Percentiles rank a stretch among this genome's conserved stretches.
Evolutionary conservation across 1,140 invertebrate genomes (phyloP).

Genomic region (Nephila pilipes): DNA sequence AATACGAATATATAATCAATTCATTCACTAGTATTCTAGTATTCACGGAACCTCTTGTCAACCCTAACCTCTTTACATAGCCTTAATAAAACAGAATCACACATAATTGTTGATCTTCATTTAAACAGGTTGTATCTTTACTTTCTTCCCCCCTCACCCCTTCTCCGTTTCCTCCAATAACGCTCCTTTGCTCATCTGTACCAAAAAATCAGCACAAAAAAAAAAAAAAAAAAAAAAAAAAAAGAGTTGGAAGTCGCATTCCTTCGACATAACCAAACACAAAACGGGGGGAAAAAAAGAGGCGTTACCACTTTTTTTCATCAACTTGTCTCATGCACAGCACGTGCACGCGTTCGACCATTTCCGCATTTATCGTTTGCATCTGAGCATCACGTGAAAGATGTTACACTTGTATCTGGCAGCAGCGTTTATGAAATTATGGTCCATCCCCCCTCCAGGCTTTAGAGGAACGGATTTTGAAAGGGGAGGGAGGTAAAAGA

Average conservation of each 20-base stretch:
- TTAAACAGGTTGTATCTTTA: neutral
- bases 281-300: neutral
- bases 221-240: no score
- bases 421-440: constrained; percentile 10
- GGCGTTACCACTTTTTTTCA: neutral
- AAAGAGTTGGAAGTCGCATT: neutral
- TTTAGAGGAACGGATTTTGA: neutral
- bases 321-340: neutral
- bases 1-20: no score
- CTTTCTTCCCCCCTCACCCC: neutral
- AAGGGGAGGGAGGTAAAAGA: neutral
- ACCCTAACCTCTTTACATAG: no score
- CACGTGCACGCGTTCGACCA: neutral
- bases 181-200: neutral
- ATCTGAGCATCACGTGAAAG: neutral
- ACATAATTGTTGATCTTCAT: no score
- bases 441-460: neutral
- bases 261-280: neutral
- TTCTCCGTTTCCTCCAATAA: neutral
- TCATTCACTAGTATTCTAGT: no score
- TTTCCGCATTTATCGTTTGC: neutral
- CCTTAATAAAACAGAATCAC: no score
- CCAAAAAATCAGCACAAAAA: neutral
- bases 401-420: neutral
- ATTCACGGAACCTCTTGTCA: no score